Percentiles rank a stretch among this genome's conserved stretches.
Evolutionary conservation across 1,140 invertebrate species (phyloP).

Genomic region (Eumeta japonica): DNA sequence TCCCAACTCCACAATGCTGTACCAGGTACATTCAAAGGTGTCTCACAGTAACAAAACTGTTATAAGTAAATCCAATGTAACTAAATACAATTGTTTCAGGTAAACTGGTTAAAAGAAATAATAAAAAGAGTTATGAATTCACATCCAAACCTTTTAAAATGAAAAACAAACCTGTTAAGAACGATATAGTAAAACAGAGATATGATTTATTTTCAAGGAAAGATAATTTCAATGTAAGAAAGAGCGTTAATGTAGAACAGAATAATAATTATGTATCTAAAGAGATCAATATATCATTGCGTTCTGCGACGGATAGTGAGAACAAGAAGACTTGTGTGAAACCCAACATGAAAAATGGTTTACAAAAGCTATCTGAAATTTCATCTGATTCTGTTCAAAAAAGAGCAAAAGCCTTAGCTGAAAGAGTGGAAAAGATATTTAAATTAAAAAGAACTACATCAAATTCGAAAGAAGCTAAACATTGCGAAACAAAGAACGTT

Average conservation of each 20-base stretch:
- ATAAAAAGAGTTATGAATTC: conserved; percentile 3
- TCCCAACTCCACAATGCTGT: conserved; percentile 26
- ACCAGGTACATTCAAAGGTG: conserved; percentile 21
- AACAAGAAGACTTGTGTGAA: no score
- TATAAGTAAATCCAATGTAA: conserved; percentile 5
- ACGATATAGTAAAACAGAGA: neutral
- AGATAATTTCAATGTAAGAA: neutral
- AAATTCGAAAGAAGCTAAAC: no score
- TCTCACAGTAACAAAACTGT: neutral
- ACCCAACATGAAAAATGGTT: no score
- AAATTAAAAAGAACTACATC: no score
- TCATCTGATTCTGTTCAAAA: no score
- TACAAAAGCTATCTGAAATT: no score
- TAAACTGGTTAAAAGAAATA: conserved; percentile 18
- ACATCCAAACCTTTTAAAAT: neutral
- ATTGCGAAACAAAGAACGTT: conserved; percentile 7
- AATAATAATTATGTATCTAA: neutral
- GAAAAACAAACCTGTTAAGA: neutral
- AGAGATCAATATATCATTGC: no score
- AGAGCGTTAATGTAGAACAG: neutral
- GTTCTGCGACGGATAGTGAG: no score
- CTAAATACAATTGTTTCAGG: conserved; percentile 18
- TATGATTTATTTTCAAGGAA: neutral
- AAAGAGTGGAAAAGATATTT: no score
- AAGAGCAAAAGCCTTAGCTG: no score